Base-by-base conservation (phyloP, 2,888 invertebrate species). In the Morinoia aosen region DNA sequence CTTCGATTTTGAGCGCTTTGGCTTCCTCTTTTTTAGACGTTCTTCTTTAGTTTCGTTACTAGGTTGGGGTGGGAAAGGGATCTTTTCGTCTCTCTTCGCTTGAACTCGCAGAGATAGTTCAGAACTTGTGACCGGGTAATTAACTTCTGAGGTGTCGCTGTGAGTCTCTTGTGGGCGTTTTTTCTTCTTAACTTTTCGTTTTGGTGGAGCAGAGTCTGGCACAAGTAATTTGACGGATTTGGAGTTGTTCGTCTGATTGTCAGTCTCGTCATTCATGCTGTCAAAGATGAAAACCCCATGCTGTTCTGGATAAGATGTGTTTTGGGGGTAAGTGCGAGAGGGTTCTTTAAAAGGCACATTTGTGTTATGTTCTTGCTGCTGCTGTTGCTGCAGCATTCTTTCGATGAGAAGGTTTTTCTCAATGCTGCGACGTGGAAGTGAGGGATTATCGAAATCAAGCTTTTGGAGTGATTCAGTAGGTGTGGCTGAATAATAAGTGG, bases 61-160 rank as follows among this genome's bases (percentile, higher is more conserved):
- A 33, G 19, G 56, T 40, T 40, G 90, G 2, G 16, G 12, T 40
- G 48, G 19, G 39, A 39, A 10, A 93, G 33, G 57, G 56, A 57
- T 93, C 39, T 2, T 57, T 93, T 19, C 93, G 14, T 93, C 40
- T 95, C 95, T 40, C 56, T 40, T 57, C 19, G 58, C 64, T 8
- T 95, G 64, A 16, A 40, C 40, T 48, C 64, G 56, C 39, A 95
- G 48, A n/a, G 95, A 95, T 19, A 95, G 40, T 33, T 95, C 95
- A 7, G 95, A 95, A n/a, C 95, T 95, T 14, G 95, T 57, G n/a
- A 33, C 61, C 33, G 95, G 61, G 40, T 95, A 95, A 40, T 64
- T 61, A n/a, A 95, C 56, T 19, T 95, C 95, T 40, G 95, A 95
- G n/a, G 58, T 95, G 33, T 95, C 95, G n/a, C 95, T 95, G 58